Conservation (phyloP, 1,140 invertebrate species). For the Teleopsis dalmanni region DNA sequence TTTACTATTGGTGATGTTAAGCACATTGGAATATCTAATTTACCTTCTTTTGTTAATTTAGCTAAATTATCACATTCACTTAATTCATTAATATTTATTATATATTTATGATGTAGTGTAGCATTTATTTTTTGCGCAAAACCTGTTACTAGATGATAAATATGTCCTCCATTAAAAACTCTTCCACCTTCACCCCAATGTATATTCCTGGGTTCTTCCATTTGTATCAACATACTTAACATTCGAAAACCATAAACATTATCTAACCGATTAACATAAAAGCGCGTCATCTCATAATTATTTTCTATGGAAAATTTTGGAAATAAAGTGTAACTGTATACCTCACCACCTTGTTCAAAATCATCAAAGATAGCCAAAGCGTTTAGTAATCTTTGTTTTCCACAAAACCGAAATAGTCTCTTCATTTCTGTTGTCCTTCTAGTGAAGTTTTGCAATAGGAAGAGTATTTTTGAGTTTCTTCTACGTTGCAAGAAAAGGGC, state of each 20-base stretch:
- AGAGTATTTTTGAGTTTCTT: background rate
- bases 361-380: background rate
- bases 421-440: background rate
- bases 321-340: background rate
- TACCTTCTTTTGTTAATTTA: background rate
- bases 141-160: background rate
- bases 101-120: background rate
- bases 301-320: slow-evolving; percentile 3
- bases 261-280: background rate
- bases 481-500: background rate
- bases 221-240: background rate
- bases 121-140: background rate
- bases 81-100: background rate
- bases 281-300: background rate
- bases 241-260: background rate
- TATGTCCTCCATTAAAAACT: background rate
- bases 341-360: background rate
- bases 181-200: background rate
- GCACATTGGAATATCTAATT: slow-evolving; percentile 1
- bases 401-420: background rate
- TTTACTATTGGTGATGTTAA: slow-evolving; percentile 1
- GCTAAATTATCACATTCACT: background rate
- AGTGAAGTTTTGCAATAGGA: background rate
- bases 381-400: slow-evolving; percentile 1
- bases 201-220: background rate